Evolutionary conservation across 1,140 invertebrate genomes (phyloP), one percentile per base, ranked within the genome.

Genomic region (Harlomillsia oculata): DNA sequence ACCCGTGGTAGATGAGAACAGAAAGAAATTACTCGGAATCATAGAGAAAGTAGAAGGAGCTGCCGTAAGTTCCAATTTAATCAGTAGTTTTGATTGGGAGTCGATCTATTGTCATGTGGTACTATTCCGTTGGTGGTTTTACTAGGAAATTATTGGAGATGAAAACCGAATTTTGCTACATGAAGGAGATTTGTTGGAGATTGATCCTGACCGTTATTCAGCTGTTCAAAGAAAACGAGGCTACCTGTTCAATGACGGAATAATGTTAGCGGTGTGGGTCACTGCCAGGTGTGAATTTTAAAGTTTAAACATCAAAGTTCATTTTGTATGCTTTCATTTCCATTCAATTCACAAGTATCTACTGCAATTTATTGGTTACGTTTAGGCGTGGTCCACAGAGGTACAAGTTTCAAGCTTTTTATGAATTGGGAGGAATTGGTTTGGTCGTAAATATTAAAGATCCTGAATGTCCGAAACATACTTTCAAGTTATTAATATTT

Each of bases 401-500:
- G 61, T 91, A 93, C 68, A 86, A 89, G 72, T 90, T 92, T 75
- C 84, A 94, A 72, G 81, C 80, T 5, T 80, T 88, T 66, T 96
- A 97, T 71, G 87, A 94, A 65, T 76, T 97, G 2, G 89, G 89
- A 68, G 90, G 82, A 69, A 73, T 98, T 57, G 93, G 92, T 26
- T 43, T 65, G 2, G 85, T 96, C 18, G 92, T 99, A 0, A 98
- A 98, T 76, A 89, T 97, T 3, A 79, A 87, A 64, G 92, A 97
- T 75, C 75, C 91, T 53, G 88, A 87, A 43, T 85, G 81, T 54
- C 81, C 93, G 0, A 94, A 92, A 71, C 83, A 92, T 71, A 88
- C 89, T 3, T 95, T 97, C 65, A 97, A 97, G 72, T 77, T 97
- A 1, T 74, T 97, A 52, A 91, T 90, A 55, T 94, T 94, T 70